Percentiles rank a stretch among this genome's conserved stretches.
phyloP scores from a whole-genome alignment of 2,797 vertebrate genomes.

The Centroberyx gerrardi region DNA sequence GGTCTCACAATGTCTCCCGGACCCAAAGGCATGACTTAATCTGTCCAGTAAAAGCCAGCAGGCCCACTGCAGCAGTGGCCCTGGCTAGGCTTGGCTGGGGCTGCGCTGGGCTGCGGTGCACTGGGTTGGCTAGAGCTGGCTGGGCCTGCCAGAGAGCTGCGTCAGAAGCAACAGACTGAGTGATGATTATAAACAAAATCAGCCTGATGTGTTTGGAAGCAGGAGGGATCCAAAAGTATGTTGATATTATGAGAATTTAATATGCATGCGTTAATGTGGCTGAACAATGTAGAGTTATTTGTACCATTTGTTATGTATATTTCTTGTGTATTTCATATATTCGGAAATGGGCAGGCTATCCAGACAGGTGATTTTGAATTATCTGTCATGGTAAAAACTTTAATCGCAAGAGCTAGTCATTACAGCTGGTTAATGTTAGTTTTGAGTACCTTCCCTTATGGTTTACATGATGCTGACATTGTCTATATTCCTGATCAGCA shows the following conservation, averaged over 20 bases:
- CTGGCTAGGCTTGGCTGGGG: slow-evolving; percentile 32
- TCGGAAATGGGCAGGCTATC: not conserved
- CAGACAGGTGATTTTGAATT: slow-evolving; percentile 24
- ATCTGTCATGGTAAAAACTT: not conserved
- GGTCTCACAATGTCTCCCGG: slow-evolving; percentile 53
- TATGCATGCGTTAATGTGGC: slow-evolving; percentile 11
- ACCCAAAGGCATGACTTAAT: slow-evolving; percentile 61
- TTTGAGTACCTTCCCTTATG: slow-evolving; percentile 21
- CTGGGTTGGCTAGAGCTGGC: slow-evolving; percentile 24
- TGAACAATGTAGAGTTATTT: not conserved
- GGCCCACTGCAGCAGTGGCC: slow-evolving; percentile 38
- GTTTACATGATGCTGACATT: slow-evolving; percentile 24
- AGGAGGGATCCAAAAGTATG: slow-evolving; percentile 2
- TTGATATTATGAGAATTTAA: slow-evolving; percentile 27
- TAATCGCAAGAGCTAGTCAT: slow-evolving; percentile 19
- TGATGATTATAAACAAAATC: slow-evolving; percentile 62
- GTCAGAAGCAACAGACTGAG: slow-evolving; percentile 44
- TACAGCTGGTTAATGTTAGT: not conserved
- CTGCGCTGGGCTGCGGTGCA: slow-evolving; percentile 27
- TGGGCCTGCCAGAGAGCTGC: slow-evolving; percentile 51
- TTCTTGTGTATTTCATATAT: slow-evolving; percentile 8
- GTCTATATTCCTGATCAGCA: slow-evolving; percentile 28
- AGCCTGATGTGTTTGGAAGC: slow-evolving; percentile 26
- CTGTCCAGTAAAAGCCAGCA: slow-evolving; percentile 53
- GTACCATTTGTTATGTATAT: slow-evolving; percentile 1